Evolutionary conservation across 2,113 vertebrate genomes (phyloP).

Genomic region (Pseudopipra pipra): DNA sequence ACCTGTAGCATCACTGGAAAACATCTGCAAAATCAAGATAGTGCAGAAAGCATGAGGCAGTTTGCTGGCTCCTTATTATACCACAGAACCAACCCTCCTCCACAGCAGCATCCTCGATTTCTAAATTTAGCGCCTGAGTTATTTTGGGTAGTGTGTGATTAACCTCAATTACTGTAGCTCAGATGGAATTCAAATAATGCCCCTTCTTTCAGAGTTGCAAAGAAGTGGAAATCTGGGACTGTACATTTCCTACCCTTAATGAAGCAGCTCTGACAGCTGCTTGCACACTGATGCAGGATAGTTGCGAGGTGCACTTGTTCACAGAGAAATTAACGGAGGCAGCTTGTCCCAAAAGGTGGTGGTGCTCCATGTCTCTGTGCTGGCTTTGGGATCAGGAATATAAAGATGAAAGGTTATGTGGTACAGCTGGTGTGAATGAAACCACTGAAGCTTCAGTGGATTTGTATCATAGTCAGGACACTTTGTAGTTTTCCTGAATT

Average conservation of each 20-base stretch:
- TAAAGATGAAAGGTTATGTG: background rate
- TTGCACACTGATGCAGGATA: background rate
- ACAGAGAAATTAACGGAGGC: background rate
- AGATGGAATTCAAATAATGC: constrained; percentile 11
- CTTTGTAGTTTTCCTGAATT: background rate
- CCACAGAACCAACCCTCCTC: background rate
- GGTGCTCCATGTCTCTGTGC: background rate
- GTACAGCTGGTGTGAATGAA: background rate
- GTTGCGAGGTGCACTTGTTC: background rate
- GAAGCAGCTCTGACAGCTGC: background rate
- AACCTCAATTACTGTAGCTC: constrained; percentile 50
- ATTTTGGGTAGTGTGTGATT: constrained; percentile 56
- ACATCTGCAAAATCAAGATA: constrained; percentile 20
- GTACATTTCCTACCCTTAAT: background rate
- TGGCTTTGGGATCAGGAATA: background rate
- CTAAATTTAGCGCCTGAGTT: constrained; percentile 26
- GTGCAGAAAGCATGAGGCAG: background rate
- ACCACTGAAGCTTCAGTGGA: background rate
- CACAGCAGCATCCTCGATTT: background rate
- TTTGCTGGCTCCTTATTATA: background rate
- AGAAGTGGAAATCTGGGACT: background rate
- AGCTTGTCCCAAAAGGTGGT: background rate
- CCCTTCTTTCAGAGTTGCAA: background rate
- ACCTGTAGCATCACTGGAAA: background rate
- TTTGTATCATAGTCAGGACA: background rate